Percentiles rank a stretch among this genome's conserved stretches.
Conservation (phyloP, 92 coral and sea anemone genomes). For the Micromussa lordhowensis region DNA sequence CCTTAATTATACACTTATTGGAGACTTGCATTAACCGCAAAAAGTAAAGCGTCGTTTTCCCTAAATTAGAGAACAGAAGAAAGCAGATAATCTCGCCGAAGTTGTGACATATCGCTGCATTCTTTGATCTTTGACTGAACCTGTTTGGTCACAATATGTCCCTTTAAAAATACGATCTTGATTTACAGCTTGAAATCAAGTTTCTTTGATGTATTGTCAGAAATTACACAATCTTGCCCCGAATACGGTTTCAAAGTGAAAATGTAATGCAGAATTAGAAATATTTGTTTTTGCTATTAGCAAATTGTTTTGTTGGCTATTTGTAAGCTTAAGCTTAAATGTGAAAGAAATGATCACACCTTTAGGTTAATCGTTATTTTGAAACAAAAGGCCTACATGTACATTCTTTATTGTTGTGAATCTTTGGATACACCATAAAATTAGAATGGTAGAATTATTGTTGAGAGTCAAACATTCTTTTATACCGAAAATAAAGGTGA, state of each 20-base stretch:
- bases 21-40: constrained; percentile 34
- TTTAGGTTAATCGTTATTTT: neutral
- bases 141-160: constrained; percentile 11
- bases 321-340: neutral
- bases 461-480: neutral
- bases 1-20: constrained; percentile 11
- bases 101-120: neutral
- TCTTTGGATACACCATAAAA: neutral
- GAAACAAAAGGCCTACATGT: constrained; percentile 19
- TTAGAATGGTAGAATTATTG: neutral
- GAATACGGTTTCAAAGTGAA: neutral
- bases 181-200: neutral
- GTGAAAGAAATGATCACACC: neutral
- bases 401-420: constrained; percentile 1
- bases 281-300: neutral
- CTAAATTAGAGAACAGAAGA: neutral
- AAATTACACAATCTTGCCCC: neutral
- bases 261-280: neutral
- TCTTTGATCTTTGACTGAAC: constrained; percentile 8
- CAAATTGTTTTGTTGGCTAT: neutral
- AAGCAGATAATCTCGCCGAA: neutral
- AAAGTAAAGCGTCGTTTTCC: neutral
- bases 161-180: neutral
- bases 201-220: neutral
- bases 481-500: neutral